Percentiles rank a stretch among this genome's conserved stretches.
Evolutionary conservation across 1,140 invertebrate species (phyloP).

Genomic region (Calephelis nemesis): DNA sequence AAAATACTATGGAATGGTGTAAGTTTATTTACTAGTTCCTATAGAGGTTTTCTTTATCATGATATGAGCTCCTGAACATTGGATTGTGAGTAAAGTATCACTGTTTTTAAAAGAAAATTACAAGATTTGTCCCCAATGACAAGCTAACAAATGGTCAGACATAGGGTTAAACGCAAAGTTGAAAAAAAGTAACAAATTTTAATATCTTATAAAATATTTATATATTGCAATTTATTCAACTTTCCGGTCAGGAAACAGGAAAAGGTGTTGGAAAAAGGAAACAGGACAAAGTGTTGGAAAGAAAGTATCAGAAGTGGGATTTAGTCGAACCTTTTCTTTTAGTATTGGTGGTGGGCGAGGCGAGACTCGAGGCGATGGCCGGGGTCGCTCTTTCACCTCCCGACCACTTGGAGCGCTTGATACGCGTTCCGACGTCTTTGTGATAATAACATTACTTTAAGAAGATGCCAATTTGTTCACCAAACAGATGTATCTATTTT

Average conservation of each 20-base stretch:
- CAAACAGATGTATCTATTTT: not conserved
- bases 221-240: no score
- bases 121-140: no score
- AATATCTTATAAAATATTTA: no score
- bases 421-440: constrained; percentile 36
- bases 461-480: constrained; percentile 1
- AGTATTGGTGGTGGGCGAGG: constrained; percentile 21
- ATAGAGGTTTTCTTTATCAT: no score
- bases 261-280: not conserved
- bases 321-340: constrained; percentile 8
- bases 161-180: no score
- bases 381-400: constrained; percentile 28
- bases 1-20: no score
- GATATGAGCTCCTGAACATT: no score
- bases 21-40: no score
- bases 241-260: not conserved
- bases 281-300: not conserved
- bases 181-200: no score
- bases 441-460: constrained; percentile 21
- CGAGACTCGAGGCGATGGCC: constrained; percentile 33
- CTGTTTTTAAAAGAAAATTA: no score
- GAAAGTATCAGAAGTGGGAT: not conserved
- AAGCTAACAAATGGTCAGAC: no score
- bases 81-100: no score
- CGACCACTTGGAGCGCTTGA: constrained; percentile 43